Evolutionary conservation across 2,797 vertebrate species (phyloP), one percentile per base, ranked within the genome.

Genomic region (Momotus momota): DNA sequence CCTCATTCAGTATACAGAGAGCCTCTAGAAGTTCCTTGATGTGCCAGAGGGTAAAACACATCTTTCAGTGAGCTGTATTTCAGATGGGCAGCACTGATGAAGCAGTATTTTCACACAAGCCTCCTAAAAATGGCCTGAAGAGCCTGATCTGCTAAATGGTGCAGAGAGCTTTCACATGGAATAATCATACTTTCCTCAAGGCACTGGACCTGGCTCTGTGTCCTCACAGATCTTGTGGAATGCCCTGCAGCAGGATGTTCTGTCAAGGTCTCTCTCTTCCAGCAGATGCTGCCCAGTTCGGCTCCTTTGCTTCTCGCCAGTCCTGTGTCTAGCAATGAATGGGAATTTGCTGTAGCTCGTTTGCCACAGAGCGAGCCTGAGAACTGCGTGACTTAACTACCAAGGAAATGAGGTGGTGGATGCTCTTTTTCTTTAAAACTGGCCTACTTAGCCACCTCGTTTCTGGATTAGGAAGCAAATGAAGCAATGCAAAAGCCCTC

Each of bases 391-490:
- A 48, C 61, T 83, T 86, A 94, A 81, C 57, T 84, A 14, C 77
- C 64, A 81, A 16, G 3, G 71, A 93, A 93, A 62, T n/a, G 19
- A 92, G 48, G 70, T 88, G 70, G 70, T 74, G 16, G 90, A 95
- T 79, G 80, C 70, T 81, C 54, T 61, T 82, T 55, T 77, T 77
- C 67, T 94, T 89, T 74, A 94, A 90, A 90, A 58, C n/a, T 6
- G 26, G 60, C 64, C 77, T 73, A 61, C 29, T 91, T 81, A 82
- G 52, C 43, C 31, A 70, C 45, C 70, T 86, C 6, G 1, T 94
- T 94, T 92, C 60, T 77, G 88, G 83, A 90, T 92, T 69, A 87
- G 86, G 74, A 95, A 95, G 45, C 55, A 90, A 93, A 96, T 72
- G 51, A 88, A 74, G 64, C 41, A 79, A 45, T 70, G 57, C 58